These are phyloP conservation scores for Pleuronectes platessa DNA, from an alignment of 2,113 vertebrate species.

Conservation along the genomic window DNA sequence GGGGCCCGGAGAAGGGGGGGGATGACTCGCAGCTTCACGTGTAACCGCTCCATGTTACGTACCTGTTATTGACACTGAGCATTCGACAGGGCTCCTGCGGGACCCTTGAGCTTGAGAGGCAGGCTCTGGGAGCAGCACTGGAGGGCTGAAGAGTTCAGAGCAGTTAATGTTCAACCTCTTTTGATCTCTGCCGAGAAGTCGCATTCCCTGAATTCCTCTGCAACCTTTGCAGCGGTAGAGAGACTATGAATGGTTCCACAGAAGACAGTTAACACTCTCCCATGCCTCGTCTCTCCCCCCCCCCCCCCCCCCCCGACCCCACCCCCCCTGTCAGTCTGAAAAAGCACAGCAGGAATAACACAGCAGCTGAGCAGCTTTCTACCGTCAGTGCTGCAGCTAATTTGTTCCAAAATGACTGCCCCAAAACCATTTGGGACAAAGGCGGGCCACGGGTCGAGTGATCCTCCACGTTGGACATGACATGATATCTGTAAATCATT, in stretches of 20 bases:
- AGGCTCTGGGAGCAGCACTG: conserved; percentile 63
- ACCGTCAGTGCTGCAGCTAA: conserved; percentile 1
- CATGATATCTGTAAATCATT: conserved; percentile 55
- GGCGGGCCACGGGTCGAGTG: conserved; percentile 11
- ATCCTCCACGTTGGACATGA: conserved; percentile 1
- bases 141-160: conserved; percentile 70
- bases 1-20: background rate
- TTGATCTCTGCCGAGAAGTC: conserved; percentile 77
- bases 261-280: conserved; percentile 61
- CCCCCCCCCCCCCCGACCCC: no score
- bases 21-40: conserved; percentile 33
- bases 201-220: conserved; percentile 81
- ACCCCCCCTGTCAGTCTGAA: background rate
- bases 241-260: conserved; percentile 65
- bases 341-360: conserved; percentile 27
- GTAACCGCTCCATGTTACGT: conserved; percentile 64
- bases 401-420: background rate
- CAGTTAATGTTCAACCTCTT: conserved; percentile 80
- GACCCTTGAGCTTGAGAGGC: conserved; percentile 74
- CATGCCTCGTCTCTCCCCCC: background rate
- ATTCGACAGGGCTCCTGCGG: conserved; percentile 51
- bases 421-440: conserved; percentile 3
- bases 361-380: conserved; percentile 8
- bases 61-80: conserved; percentile 70
- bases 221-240: conserved; percentile 58